Conservation (phyloP, 92 coral and sea anemone genomes). For the Actinostola sp. region DNA sequence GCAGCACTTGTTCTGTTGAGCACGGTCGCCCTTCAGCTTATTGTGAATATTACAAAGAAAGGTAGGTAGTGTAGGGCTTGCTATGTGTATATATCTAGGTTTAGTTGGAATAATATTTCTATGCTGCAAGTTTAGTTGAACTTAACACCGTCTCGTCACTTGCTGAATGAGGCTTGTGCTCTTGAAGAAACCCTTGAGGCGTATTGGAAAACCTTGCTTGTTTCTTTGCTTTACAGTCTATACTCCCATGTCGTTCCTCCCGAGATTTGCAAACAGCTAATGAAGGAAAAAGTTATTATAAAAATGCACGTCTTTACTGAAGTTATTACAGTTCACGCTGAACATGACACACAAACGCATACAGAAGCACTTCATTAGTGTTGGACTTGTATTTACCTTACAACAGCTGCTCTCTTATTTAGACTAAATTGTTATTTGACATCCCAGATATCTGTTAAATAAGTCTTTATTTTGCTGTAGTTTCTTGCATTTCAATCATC, state of each 20-base stretch:
- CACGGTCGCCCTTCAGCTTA: conserved; percentile 22
- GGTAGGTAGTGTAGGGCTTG: conserved; percentile 11
- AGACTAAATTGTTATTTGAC: conserved; percentile 24
- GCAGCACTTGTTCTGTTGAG: conserved; percentile 36
- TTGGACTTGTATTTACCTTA: conserved; percentile 20
- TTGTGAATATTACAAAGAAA: not conserved
- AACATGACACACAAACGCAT: conserved; percentile 37
- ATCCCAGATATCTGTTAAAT: conserved; percentile 19
- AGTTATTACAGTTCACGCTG: conserved; percentile 27
- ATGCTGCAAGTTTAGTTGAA: conserved; percentile 9
- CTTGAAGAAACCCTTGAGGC: not conserved
- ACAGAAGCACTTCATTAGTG: conserved; percentile 16
- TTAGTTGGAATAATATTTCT: conserved; percentile 15
- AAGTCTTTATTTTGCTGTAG: conserved; percentile 13
- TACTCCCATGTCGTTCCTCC: not conserved
- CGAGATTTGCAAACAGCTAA: conserved; percentile 15
- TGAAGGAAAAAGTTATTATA: conserved; percentile 5
- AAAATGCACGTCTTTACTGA: conserved; percentile 4
- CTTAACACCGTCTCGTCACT: conserved; percentile 1
- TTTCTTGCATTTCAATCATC: conserved; percentile 11
- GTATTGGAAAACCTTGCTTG: not conserved
- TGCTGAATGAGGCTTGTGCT: conserved; percentile 18
- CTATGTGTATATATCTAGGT: conserved; percentile 15
- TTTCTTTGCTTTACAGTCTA: not conserved
- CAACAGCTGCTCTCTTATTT: conserved; percentile 27